These are phyloP conservation scores for Phymanthus crucifer DNA, from an alignment of 92 coral and sea anemone species.

Conservation along the genomic window DNA sequence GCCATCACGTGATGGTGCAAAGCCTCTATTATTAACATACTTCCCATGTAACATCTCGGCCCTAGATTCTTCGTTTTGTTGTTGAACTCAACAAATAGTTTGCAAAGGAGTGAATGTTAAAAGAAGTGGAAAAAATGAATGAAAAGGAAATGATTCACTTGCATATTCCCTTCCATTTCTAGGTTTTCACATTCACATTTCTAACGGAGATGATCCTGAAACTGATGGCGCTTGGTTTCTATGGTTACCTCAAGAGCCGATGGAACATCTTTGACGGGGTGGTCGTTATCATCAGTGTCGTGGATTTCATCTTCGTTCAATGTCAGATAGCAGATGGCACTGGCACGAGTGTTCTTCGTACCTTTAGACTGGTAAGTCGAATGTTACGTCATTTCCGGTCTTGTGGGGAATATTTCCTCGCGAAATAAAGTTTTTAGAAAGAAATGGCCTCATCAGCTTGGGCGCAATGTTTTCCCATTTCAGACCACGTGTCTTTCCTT, in stretches of 20 bases:
- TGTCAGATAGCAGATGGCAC: constrained; percentile 54
- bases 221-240: constrained; percentile 66
- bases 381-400: background rate
- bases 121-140: too few relatives aligned
- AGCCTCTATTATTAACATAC: too few relatives aligned
- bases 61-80: background rate
- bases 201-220: constrained; percentile 88
- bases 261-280: constrained; percentile 92
- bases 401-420: background rate
- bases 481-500: background rate
- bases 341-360: constrained; percentile 78
- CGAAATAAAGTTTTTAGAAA: background rate
- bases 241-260: constrained; percentile 58
- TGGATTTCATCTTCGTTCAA: constrained; percentile 72
- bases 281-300: constrained; percentile 77
- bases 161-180: too few relatives aligned
- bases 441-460: too few relatives aligned
- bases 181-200: constrained; percentile 83
- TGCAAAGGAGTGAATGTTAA: too few relatives aligned
- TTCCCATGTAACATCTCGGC: too few relatives aligned
- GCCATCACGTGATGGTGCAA: too few relatives aligned
- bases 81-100: too few relatives aligned
- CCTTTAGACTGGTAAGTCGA: constrained; percentile 80
- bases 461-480: too few relatives aligned
- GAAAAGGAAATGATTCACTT: too few relatives aligned